Percentiles rank a stretch among this genome's conserved stretches.
These are phyloP conservation scores for Phalanger gymnotis DNA, from an alignment of 2,797 vertebrate genomes.

Conservation along the genomic window DNA sequence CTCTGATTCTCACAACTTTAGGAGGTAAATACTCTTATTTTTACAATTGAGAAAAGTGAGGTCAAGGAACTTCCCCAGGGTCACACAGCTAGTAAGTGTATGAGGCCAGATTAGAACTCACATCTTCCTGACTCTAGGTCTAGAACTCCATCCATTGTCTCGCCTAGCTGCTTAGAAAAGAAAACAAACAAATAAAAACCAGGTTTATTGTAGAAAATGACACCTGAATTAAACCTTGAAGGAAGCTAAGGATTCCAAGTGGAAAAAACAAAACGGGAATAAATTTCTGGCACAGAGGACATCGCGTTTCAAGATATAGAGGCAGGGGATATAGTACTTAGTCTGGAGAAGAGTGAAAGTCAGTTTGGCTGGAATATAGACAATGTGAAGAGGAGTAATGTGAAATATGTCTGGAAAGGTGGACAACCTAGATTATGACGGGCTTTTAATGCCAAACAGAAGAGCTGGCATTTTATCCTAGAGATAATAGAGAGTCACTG, in stretches of 20 bases:
- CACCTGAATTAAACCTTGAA: neutral
- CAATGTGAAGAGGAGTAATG: neutral
- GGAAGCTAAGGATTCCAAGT: neutral
- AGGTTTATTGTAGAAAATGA: neutral
- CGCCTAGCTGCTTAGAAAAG: neutral
- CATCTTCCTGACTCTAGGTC: neutral
- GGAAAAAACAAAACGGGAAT: too few species aligned
- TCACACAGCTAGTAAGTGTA: neutral
- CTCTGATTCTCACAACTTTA: neutral
- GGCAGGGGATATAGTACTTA: neutral
- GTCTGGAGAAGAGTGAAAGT: neutral
- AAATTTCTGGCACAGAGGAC: too few species aligned
- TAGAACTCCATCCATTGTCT: neutral
- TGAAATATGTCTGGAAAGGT: neutral
- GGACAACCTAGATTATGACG: neutral
- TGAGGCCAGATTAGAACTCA: neutral
- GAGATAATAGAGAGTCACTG: neutral
- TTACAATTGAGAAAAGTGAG: neutral
- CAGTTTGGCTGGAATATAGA: neutral
- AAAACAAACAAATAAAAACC: neutral
- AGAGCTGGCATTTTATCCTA: neutral
- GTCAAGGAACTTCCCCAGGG: too few species aligned
- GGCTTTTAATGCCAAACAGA: neutral
- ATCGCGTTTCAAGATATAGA: too few species aligned
- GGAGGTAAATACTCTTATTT: neutral